Evolutionary conservation across 2,888 invertebrate species (phyloP), one percentile per base, ranked within the genome.

Genomic region (Tetranychus piercei): DNA sequence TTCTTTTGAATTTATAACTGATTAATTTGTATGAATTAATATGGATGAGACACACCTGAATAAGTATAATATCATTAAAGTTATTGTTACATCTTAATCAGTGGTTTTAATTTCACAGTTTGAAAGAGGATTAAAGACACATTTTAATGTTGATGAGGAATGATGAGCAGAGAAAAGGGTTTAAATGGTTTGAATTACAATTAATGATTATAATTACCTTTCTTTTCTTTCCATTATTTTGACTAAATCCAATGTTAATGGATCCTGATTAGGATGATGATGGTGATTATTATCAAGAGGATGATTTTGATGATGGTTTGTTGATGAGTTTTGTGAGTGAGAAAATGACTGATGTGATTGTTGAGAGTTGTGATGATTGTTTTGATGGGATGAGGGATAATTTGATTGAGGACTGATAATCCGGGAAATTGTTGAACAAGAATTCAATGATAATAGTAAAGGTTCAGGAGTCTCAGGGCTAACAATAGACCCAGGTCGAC

Each of bases 401-500:
- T 34, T 15, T 55, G 15, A 55, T 55, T 9, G 55, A 55, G 55
- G 55, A 55, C 15, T 55, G 15, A 55, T 55, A 15, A 55, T 55
- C 55, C 55, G 55, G 55, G 55, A 55, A 55, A 55, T 55, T 55
- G 55, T 55, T 55, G 55, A 15, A 55, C 55, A 55, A 55, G 69
- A 69, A 69, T 69, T 34, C 15, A 34, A 23, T 69, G 34, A 11
- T 34, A n/a, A 23, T 20, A 65, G 20, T 65, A 34, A 69, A 6
- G 34, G 69, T 69, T 69, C 69, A n/a, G 69, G 69, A 9, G 69
- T 23, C 34, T 69, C 69, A 11, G 69, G 69, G 11, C 22, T 69
- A 20, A 34, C 34, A 23, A 69, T 34, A 34, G 34, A 69, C 34
- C 15, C 69, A 20, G 69, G 69, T 69, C 34, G 20, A 20, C 34